A percentile compares a stretch with the other conserved stretches of the same genome.
Conservation (phyloP, 2,888 invertebrate genomes). For the Sphinx pinastri region DNA sequence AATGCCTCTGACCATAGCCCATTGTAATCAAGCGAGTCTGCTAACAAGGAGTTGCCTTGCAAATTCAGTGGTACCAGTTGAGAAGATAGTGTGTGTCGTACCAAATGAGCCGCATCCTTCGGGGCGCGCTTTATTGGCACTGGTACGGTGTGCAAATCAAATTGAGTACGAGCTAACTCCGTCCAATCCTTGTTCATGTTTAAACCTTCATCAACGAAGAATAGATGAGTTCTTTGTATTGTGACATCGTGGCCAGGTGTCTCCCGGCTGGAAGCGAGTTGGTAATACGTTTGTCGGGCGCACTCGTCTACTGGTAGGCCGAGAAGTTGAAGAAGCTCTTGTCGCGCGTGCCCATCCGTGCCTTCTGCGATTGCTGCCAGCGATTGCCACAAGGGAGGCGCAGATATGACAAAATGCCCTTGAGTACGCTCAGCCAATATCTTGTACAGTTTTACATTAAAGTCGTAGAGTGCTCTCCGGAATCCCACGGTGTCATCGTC, state of each 20-base stretch:
- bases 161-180: constrained; percentile 33
- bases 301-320: constrained; percentile 40
- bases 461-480: constrained; percentile 29
- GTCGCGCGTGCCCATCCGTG: constrained; percentile 31
- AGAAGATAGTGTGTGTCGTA: constrained; percentile 33
- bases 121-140: constrained; percentile 37
- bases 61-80: constrained; percentile 33
- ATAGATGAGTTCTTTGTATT: constrained; percentile 36
- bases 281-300: constrained; percentile 39
- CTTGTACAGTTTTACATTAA: constrained; percentile 27
- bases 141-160: constrained; percentile 32
- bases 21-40: constrained; percentile 42
- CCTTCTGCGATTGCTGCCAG: constrained; percentile 41
- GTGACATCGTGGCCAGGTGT: constrained; percentile 32
- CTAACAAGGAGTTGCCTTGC: constrained; percentile 42
- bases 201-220: constrained; percentile 40
- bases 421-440: constrained; percentile 27
- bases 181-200: constrained; percentile 39
- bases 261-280: constrained; percentile 32
- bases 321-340: constrained; percentile 40
- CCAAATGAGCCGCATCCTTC: constrained; percentile 27
- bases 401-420: constrained; percentile 33
- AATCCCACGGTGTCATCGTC: background rate
- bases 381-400: constrained; percentile 35
- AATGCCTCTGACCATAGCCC: constrained; percentile 45